These are phyloP conservation scores for Labeo rohita DNA, from an alignment of 2,113 vertebrate genomes.

Conservation along the genomic window DNA sequence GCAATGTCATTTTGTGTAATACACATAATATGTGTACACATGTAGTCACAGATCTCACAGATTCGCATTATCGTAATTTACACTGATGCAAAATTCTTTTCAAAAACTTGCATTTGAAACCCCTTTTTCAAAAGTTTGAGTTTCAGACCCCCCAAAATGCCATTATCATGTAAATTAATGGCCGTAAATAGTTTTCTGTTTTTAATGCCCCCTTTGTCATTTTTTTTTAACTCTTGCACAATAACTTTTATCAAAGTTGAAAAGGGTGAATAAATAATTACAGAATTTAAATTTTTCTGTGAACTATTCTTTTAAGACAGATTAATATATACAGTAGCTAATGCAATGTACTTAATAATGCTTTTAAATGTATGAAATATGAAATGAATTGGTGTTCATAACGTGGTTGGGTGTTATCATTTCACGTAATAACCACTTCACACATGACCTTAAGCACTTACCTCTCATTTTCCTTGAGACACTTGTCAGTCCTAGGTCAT, in stretches of 20 bases:
- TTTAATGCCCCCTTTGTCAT: not conserved
- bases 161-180: not conserved
- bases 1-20: not conserved
- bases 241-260: not conserved
- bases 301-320: not conserved
- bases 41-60: too few species aligned
- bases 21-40: too few species aligned
- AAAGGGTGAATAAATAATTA: not conserved
- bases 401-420: constrained; percentile 21
- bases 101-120: too few species aligned
- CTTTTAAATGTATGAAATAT: constrained; percentile 4
- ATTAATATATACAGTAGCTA: not conserved
- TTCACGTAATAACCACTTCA: constrained; percentile 37
- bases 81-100: too few species aligned
- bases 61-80: too few species aligned
- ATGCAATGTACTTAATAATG: not conserved
- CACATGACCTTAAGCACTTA: constrained; percentile 38
- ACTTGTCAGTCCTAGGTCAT: constrained; percentile 37
- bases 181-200: too few species aligned
- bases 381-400: constrained; percentile 27
- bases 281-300: not conserved
- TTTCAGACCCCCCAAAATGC: not conserved
- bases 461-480: constrained; percentile 9
- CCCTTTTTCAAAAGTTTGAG: too few species aligned
- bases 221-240: not conserved